Evolutionary conservation across 53 echinoderm and acorn worm species (phyloP).

Genomic region (Mesocentrotus franciscanus): DNA sequence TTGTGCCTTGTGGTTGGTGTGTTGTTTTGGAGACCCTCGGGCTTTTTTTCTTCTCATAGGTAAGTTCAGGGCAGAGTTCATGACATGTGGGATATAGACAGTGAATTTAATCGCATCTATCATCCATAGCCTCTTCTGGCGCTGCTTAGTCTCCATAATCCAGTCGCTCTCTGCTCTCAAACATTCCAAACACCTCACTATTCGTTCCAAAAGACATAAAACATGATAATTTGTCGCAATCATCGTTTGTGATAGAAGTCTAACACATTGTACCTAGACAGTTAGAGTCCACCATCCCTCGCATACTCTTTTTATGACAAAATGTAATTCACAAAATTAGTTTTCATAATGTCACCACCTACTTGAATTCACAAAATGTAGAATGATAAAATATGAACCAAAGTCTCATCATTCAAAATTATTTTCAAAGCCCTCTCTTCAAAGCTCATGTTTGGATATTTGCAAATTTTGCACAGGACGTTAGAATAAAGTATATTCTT

Average conservation of each 20-base stretch:
- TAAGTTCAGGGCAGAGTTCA: slow-evolving; percentile 18
- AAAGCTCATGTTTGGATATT: too few relatives aligned
- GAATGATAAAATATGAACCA: too few relatives aligned
- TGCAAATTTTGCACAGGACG: too few relatives aligned
- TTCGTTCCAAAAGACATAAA: background rate
- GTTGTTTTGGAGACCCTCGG: background rate
- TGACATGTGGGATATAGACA: slow-evolving; percentile 14
- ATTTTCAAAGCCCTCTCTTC: too few relatives aligned
- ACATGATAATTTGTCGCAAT: background rate
- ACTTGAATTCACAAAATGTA: too few relatives aligned
- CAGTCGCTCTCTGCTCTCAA: background rate
- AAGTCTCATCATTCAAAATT: too few relatives aligned
- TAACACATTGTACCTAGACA: too few relatives aligned
- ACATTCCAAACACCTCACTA: background rate
- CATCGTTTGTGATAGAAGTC: background rate
- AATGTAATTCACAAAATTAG: background rate
- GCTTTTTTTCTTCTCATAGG: background rate
- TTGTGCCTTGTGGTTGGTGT: background rate
- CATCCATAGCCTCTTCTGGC: slow-evolving; percentile 6
- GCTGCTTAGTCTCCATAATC: background rate
- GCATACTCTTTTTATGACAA: too few relatives aligned
- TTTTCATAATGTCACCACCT: too few relatives aligned
- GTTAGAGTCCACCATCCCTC: too few relatives aligned
- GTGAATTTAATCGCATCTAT: slow-evolving; percentile 41
- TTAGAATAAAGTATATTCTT: too few relatives aligned